Conservation (phyloP, 2,113 vertebrate genomes). For the Pteruthius melanotis region DNA sequence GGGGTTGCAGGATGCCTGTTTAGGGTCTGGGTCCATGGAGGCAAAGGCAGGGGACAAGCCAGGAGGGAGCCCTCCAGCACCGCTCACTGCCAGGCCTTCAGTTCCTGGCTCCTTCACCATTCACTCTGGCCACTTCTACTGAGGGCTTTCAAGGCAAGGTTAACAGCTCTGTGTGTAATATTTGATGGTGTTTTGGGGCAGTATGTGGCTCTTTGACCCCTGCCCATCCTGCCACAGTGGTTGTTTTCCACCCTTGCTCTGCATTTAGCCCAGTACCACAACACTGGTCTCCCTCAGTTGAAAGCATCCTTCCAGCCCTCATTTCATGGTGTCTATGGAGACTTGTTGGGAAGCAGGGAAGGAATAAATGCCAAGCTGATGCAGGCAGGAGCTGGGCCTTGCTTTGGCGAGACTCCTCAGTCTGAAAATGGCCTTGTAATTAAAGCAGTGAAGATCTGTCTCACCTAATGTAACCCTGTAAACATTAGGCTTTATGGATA, state of each 20-base stretch:
- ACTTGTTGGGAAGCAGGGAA: not conserved
- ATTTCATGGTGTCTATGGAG: rapidly evolving
- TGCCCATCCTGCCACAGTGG: not conserved
- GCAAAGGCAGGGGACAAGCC: not conserved
- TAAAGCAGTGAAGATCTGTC: not conserved
- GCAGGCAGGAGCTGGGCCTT: not conserved
- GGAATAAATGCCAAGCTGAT: not conserved
- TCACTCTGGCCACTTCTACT: not conserved
- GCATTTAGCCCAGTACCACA: not conserved
- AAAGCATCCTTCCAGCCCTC: not conserved
- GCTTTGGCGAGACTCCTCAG: not conserved
- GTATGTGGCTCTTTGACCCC: not conserved
- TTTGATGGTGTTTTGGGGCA: not conserved
- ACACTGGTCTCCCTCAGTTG: rapidly evolving
- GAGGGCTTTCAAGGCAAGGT: not conserved
- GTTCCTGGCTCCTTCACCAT: not conserved
- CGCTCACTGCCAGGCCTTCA: rapidly evolving
- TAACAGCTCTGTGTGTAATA: not conserved
- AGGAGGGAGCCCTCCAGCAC: not conserved
- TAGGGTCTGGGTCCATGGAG: not conserved
- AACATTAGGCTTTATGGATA: not conserved
- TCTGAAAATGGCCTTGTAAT: not conserved
- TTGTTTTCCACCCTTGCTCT: not conserved
- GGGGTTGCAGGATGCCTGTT: not conserved
- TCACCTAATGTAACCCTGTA: not conserved